These are phyloP conservation scores for Apodemus speciosus DNA, from an alignment of 2,113 vertebrate genomes.

Conservation along the genomic window DNA sequence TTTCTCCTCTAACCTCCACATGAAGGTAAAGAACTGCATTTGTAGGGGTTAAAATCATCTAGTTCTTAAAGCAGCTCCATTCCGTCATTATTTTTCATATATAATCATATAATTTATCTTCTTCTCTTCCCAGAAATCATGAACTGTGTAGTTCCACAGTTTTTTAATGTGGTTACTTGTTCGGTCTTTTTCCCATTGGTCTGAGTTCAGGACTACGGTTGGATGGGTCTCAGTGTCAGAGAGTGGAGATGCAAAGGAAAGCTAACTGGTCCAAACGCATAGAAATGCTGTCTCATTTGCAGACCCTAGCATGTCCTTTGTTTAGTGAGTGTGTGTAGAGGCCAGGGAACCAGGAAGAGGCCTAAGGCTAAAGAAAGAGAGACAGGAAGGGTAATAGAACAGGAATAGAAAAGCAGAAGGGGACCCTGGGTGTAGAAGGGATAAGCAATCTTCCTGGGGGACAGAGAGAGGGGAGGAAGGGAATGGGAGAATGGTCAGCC, in stretches of 20 bases:
- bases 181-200: neutral
- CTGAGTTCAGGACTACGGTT: neutral
- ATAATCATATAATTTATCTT: neutral
- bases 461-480: neutral
- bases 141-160: too few species aligned
- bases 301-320: too few species aligned
- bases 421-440: neutral
- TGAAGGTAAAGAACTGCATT: neutral
- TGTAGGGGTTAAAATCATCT: neutral
- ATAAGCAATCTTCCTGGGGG: too few species aligned
- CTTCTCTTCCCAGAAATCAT: neutral
- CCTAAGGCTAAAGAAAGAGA: neutral
- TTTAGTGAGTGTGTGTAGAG: too few species aligned
- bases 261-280: neutral
- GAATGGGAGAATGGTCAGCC: too few species aligned
- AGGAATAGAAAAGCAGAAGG: neutral
- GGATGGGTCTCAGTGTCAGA: neutral
- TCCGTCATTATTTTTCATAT: neutral
- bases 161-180: neutral
- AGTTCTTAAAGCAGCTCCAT: neutral
- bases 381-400: neutral
- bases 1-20: neutral
- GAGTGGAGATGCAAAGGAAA: neutral
- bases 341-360: neutral
- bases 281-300: rapidly evolving